Conservation (phyloP, 2,797 vertebrate species). For the Borostomias antarcticus region DNA sequence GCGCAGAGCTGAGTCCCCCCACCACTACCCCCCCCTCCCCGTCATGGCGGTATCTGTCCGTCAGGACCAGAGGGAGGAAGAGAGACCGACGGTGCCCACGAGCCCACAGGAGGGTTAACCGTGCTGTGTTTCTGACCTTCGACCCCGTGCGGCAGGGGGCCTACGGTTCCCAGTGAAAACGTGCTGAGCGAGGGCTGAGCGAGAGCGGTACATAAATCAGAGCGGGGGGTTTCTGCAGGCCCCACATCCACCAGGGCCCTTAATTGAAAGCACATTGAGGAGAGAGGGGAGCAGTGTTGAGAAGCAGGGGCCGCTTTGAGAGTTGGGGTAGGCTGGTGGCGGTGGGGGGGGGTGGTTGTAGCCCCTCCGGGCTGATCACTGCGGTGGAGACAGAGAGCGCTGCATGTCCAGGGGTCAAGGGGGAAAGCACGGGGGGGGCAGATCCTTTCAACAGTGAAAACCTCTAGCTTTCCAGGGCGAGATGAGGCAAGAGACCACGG, state of each 20-base stretch:
- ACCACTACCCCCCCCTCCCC: neutral
- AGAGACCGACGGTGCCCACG: conserved; percentile 28
- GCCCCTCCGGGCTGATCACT: conserved; percentile 51
- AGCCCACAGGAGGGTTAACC: conserved; percentile 75
- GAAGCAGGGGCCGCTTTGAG: conserved; percentile 32
- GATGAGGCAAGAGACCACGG: conserved; percentile 15
- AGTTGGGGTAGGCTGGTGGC: neutral
- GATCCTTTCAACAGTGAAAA: conserved; percentile 4
- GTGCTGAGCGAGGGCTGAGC: conserved; percentile 81
- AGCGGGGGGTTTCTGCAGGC: conserved; percentile 52
- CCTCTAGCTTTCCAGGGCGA: conserved; percentile 22
- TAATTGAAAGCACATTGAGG: conserved; percentile 90
- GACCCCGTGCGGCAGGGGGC: conserved; percentile 83
- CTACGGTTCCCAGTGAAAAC: conserved; percentile 80
- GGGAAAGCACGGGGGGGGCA: neutral
- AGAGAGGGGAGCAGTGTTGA: conserved; percentile 18
- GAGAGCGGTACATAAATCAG: conserved; percentile 87
- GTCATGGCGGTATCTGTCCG: neutral
- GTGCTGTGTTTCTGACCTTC: conserved; percentile 81
- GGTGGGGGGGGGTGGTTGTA: conserved; percentile 35
- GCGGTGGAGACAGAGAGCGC: conserved; percentile 23
- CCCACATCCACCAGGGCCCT: conserved; percentile 77
- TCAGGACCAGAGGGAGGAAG: neutral
- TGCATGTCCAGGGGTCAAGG: neutral
- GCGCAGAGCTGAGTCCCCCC: neutral